A percentile compares a stretch with the other conserved stretches of the same genome.
Evolutionary conservation across 2,888 invertebrate species (phyloP).

Genomic region (Polydrusus cervinus): DNA sequence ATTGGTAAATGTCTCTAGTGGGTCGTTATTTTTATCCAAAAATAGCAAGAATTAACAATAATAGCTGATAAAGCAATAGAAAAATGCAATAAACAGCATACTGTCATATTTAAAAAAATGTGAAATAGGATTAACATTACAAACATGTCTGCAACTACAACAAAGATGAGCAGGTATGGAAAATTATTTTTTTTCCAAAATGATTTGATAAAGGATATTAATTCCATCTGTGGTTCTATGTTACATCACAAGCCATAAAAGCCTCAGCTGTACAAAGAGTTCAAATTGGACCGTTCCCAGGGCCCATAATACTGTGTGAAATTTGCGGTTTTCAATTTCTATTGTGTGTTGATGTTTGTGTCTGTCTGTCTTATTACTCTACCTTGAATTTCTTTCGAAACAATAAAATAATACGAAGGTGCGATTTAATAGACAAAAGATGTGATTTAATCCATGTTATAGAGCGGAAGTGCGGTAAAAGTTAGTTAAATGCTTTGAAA

Average conservation of each 20-base stretch:
- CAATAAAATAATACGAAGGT: constrained; percentile 28
- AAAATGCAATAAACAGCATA: too few species aligned
- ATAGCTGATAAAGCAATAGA: too few species aligned
- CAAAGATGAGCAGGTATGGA: too few species aligned
- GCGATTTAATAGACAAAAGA: constrained; percentile 35
- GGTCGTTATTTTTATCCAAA: too few species aligned
- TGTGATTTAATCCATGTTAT: constrained; percentile 26
- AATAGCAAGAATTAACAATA: too few species aligned
- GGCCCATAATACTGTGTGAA: constrained; percentile 11
- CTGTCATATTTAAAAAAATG: too few species aligned
- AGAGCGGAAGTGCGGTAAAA: constrained; percentile 26
- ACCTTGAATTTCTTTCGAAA: constrained; percentile 32
- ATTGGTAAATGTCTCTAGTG: too few species aligned
- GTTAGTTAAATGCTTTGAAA: constrained; percentile 19
- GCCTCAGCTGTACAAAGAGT: neutral
- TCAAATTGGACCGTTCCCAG: constrained; percentile 2
- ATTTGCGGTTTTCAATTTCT: constrained; percentile 14
- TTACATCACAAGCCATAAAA: neutral
- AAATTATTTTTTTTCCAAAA: too few species aligned
- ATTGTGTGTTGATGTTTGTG: constrained; percentile 16
- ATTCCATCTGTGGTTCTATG: too few species aligned
- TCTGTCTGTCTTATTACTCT: neutral
- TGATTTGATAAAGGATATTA: too few species aligned
- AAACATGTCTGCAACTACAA: too few species aligned
- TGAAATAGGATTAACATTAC: too few species aligned